Evolutionary conservation across 2,797 vertebrate species (phyloP).

Genomic region (Pyrocephalus nanus): DNA sequence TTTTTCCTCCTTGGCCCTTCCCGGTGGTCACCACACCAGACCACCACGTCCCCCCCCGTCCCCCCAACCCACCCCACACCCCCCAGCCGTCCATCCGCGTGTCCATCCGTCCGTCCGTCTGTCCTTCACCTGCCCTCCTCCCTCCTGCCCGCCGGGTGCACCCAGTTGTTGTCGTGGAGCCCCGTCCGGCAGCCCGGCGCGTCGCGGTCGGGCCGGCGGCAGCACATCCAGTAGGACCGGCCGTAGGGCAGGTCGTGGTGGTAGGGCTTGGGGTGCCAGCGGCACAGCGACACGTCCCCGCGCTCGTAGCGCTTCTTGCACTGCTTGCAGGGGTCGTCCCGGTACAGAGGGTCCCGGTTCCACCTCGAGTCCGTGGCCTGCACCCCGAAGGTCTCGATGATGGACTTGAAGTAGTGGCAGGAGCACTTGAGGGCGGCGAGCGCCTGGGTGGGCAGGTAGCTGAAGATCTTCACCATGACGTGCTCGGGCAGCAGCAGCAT

Average conservation of each 20-base stretch:
- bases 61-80: too few species aligned
- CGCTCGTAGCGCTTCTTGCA: slow-evolving; percentile 90
- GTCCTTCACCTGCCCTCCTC: slow-evolving; percentile 75
- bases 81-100: too few species aligned
- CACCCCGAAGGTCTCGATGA: slow-evolving; percentile 92
- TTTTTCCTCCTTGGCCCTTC: background rate
- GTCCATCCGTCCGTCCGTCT: background rate
- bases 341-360: slow-evolving; percentile 92
- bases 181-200: slow-evolving; percentile 92
- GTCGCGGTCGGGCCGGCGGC: slow-evolving; percentile 89
- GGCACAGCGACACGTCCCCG: slow-evolving; percentile 94
- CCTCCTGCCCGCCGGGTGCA: slow-evolving; percentile 75
- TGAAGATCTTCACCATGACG: slow-evolving; percentile 93
- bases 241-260: slow-evolving; percentile 99
- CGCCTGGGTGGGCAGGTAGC: slow-evolving; percentile 88
- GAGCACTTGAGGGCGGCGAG: slow-evolving; percentile 95
- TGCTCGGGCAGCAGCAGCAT: slow-evolving; percentile 94
- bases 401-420: slow-evolving; percentile 90
- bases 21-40: background rate
- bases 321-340: slow-evolving; percentile 97
- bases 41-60: background rate
- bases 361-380: slow-evolving; percentile 90
- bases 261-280: slow-evolving; percentile 99
- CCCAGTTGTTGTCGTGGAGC: slow-evolving; percentile 97
- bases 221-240: slow-evolving; percentile 99